Evolutionary conservation across 2,113 vertebrate species (phyloP).

Genomic region (Atractosteus spatula): DNA sequence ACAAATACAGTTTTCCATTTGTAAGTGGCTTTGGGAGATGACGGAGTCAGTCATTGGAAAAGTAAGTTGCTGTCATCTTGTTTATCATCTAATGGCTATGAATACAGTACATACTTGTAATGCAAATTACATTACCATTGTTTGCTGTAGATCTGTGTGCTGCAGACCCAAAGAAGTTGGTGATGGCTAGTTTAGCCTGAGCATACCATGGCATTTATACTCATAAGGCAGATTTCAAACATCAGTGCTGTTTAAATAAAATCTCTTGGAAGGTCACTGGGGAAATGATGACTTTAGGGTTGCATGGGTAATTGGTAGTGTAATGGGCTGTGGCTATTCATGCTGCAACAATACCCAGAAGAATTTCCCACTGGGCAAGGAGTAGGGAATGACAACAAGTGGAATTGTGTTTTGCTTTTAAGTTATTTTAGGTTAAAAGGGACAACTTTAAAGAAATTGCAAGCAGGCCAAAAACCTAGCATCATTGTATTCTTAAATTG

Average conservation of each 20-base stretch:
- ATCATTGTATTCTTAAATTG: no score
- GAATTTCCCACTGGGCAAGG: neutral
- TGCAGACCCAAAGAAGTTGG: conserved; percentile 24
- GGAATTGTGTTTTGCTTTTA: neutral
- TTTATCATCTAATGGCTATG: conserved; percentile 2
- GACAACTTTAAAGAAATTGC: no score
- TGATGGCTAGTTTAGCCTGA: conserved; percentile 37
- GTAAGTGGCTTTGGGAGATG: conserved; percentile 28
- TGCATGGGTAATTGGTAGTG: conserved; percentile 35
- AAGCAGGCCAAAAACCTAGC: no score
- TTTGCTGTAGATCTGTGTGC: conserved; percentile 27
- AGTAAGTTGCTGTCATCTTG: conserved; percentile 32
- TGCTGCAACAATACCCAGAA: conserved; percentile 22
- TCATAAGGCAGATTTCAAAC: conserved; percentile 21
- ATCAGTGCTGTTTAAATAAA: conserved; percentile 3
- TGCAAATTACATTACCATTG: conserved; percentile 5
- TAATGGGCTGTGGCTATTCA: conserved; percentile 29
- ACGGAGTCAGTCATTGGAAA: conserved; percentile 20
- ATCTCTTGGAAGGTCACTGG: conserved; percentile 14
- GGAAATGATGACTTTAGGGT: conserved; percentile 23
- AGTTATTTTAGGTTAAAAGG: no score
- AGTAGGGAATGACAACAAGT: neutral
- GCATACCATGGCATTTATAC: conserved; percentile 23
- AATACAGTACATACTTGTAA: conserved; percentile 7
- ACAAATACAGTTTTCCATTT: conserved; percentile 32